A percentile compares a stretch with the other conserved stretches of the same genome.
Evolutionary conservation across 1,140 invertebrate genomes (phyloP).

Genomic region (Drosophila mauritiana): DNA sequence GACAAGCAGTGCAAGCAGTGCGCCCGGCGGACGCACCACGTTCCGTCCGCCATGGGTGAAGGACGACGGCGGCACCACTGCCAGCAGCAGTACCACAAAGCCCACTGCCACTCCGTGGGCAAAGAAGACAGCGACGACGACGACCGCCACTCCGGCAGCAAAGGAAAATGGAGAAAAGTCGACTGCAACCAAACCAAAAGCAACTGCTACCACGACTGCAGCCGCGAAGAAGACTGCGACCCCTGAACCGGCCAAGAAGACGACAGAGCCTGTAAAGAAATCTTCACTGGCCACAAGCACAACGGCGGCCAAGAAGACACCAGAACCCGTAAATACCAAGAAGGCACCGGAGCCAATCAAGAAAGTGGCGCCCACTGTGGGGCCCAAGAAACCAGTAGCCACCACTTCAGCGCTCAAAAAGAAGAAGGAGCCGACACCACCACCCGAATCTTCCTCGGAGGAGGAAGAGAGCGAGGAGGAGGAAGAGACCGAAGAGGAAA

Average conservation of each 20-base stretch:
- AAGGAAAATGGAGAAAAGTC: slow-evolving; percentile 81
- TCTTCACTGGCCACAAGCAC: slow-evolving; percentile 21
- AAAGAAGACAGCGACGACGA: slow-evolving; percentile 59
- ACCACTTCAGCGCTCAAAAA: slow-evolving; percentile 47
- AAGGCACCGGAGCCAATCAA: slow-evolving; percentile 59
- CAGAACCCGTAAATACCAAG: slow-evolving; percentile 56
- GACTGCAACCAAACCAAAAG: slow-evolving; percentile 33
- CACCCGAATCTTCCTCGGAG: slow-evolving; percentile 72
- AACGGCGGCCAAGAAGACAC: slow-evolving; percentile 50
- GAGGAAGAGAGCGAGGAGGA: slow-evolving; percentile 69
- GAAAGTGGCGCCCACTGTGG: slow-evolving; percentile 37
- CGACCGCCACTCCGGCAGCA: slow-evolving; percentile 42
- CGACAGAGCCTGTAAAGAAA: slow-evolving; percentile 46
- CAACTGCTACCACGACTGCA: slow-evolving; percentile 36
- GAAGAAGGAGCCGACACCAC: slow-evolving; percentile 78
- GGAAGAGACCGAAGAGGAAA: slow-evolving; percentile 68
- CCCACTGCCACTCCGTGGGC: slow-evolving; percentile 87
- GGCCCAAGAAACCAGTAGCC: slow-evolving; percentile 46
- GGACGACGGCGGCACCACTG: slow-evolving; percentile 86
- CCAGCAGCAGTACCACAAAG: slow-evolving; percentile 85
- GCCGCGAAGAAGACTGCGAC: slow-evolving; percentile 39
- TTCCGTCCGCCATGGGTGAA: slow-evolving; percentile 94
- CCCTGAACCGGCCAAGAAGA: slow-evolving; percentile 44
- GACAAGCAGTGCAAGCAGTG: slow-evolving; percentile 72
- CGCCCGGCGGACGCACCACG: slow-evolving; percentile 86